A percentile compares a stretch with the other conserved stretches of the same genome.
phyloP scores from a whole-genome alignment of 2,888 invertebrate species.

The Frankliniella intonsa region DNA sequence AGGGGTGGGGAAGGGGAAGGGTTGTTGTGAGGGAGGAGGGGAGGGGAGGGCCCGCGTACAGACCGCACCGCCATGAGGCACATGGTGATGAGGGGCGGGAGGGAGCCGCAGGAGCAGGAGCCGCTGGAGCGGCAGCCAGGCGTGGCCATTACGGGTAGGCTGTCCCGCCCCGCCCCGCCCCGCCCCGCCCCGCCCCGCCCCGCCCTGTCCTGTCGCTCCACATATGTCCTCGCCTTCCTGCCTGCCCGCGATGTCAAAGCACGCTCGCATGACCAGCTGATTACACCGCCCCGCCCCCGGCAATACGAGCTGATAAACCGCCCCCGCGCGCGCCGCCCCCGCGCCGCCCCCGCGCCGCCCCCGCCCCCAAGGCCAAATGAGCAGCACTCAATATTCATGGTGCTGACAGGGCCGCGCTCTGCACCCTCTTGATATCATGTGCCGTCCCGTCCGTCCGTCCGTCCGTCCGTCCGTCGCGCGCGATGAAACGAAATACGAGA shows the following conservation, averaged over 20 bases:
- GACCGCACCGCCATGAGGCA: too few species aligned
- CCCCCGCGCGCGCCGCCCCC: background rate
- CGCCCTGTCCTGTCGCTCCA: background rate
- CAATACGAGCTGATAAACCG: background rate
- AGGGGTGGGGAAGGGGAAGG: too few species aligned
- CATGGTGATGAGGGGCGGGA: too few species aligned
- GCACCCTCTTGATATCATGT: background rate
- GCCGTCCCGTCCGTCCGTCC: too few species aligned
- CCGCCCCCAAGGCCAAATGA: background rate
- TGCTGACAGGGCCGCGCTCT: background rate
- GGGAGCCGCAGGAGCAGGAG: too few species aligned
- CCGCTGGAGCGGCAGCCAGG: background rate
- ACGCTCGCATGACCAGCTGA: too few species aligned
- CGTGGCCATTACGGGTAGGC: background rate
- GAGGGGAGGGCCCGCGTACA: too few species aligned
- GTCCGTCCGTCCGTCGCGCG: too few species aligned
- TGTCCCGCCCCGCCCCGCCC: too few species aligned
- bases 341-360: background rate
- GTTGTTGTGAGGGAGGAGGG: too few species aligned
- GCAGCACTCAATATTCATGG: constrained; percentile 1
- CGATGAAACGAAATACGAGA: too few species aligned
- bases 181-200: too few species aligned
- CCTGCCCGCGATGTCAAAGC: background rate
- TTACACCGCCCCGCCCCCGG: background rate
- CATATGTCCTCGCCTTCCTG: background rate